These are phyloP conservation scores for Bursaphelenchus okinawaensis DNA, from an alignment of 2,888 invertebrate genomes.

Conservation along the genomic window DNA sequence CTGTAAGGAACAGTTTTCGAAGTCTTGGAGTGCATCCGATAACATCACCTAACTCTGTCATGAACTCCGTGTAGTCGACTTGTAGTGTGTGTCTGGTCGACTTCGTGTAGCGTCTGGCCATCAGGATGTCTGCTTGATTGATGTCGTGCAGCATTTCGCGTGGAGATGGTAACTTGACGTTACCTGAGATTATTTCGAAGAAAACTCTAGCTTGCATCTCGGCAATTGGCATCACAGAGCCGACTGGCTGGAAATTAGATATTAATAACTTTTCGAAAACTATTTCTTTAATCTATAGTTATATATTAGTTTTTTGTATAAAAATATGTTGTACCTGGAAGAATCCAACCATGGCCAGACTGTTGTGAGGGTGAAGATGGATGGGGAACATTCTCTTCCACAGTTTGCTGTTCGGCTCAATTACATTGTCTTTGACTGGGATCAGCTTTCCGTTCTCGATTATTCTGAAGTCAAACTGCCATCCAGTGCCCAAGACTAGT, in stretches of 20 bases:
- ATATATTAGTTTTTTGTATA: no score
- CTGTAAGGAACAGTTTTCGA: conserved; percentile 45
- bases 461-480: not conserved
- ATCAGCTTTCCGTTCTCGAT: not conserved
- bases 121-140: conserved; percentile 36
- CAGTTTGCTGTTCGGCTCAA: not conserved
- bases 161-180: conserved; percentile 18
- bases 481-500: not conserved
- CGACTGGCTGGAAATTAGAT: conserved; percentile 59
- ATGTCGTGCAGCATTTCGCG: conserved; percentile 59
- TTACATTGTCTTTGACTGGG: not conserved
- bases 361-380: not conserved
- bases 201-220: conserved; percentile 62
- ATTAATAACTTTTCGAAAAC: no score
- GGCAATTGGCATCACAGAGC: conserved; percentile 61
- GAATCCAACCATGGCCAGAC: not conserved
- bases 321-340: no score
- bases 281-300: no score
- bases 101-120: conserved; percentile 37
- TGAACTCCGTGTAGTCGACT: conserved; percentile 55
- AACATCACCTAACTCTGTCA: conserved; percentile 60
- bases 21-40: conserved; percentile 60
- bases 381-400: not conserved
- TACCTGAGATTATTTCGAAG: conserved; percentile 36
- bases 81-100: conserved; percentile 60